Evolutionary conservation across 2,888 invertebrate species (phyloP).

Genomic region (Junonia oenone): DNA sequence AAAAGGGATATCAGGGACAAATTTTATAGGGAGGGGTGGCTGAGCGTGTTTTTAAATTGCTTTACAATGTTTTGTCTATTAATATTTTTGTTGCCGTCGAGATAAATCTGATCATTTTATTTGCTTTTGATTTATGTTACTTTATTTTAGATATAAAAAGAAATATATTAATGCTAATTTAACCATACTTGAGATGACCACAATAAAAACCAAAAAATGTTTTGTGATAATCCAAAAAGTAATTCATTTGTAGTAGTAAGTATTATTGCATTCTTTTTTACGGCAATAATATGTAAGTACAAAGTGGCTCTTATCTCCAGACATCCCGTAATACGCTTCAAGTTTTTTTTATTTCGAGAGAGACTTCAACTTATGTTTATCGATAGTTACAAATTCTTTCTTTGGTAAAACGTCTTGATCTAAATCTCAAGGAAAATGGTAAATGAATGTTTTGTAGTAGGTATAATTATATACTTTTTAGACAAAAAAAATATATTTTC

Average conservation of each 20-base stretch:
- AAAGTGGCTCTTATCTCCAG: constrained; percentile 60
- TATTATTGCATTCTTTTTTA: constrained; percentile 49
- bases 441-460: neutral
- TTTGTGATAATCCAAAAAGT: neutral
- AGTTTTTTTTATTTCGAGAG: constrained; percentile 50
- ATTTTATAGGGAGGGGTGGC: constrained; percentile 67
- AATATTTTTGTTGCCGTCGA: constrained; percentile 43
- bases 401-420: too few relatives aligned
- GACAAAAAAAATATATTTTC: too few relatives aligned
- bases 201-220: neutral
- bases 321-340: constrained; percentile 64
- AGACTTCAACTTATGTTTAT: constrained; percentile 37
- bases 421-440: too few relatives aligned
- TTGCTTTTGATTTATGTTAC: too few relatives aligned
- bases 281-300: constrained; percentile 63
- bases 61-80: constrained; percentile 67
- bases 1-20: constrained; percentile 75
- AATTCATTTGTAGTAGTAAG: constrained; percentile 7
- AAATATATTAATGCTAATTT: too few relatives aligned
- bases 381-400: constrained; percentile 44
- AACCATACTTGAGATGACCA: too few relatives aligned
- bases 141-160: too few relatives aligned
- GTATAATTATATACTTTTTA: too few relatives aligned
- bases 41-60: constrained; percentile 72
- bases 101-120: constrained; percentile 7